A percentile compares a stretch with the other conserved stretches of the same genome.
phyloP scores from a whole-genome alignment of 2,113 vertebrate genomes.

The Rutilus rutilus region DNA sequence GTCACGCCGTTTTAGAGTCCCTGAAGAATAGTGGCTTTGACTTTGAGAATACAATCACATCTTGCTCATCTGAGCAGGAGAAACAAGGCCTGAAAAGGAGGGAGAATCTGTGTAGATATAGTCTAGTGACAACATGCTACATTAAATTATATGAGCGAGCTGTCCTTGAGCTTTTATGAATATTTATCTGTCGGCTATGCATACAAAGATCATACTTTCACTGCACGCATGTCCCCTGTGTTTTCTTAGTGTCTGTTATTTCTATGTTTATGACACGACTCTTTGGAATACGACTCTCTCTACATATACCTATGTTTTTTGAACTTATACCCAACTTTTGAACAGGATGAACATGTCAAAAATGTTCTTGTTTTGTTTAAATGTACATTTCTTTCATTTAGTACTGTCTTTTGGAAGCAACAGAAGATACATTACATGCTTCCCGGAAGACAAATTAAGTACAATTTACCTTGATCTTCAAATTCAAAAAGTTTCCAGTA shows the following conservation, averaged over 20 bases:
- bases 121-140: not conserved
- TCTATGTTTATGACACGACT: not conserved
- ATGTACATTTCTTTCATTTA: no score
- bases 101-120: not conserved
- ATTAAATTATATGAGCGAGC: not conserved
- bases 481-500: no score
- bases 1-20: conserved; percentile 57
- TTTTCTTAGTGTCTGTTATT: not conserved
- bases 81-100: not conserved
- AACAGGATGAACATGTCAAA: no score
- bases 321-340: no score
- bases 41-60: conserved; percentile 63
- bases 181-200: not conserved
- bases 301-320: no score
- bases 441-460: no score
- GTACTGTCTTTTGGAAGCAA: no score
- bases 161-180: conserved; percentile 29
- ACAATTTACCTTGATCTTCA: no score
- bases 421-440: no score
- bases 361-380: no score
- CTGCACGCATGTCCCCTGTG: not conserved
- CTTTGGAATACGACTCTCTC: not conserved
- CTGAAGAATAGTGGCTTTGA: conserved; percentile 59
- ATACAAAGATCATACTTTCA: not conserved
- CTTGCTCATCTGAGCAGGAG: conserved; percentile 44